phyloP scores from a whole-genome alignment of 2,888 invertebrate species.

The Hyposoter didymator region DNA sequence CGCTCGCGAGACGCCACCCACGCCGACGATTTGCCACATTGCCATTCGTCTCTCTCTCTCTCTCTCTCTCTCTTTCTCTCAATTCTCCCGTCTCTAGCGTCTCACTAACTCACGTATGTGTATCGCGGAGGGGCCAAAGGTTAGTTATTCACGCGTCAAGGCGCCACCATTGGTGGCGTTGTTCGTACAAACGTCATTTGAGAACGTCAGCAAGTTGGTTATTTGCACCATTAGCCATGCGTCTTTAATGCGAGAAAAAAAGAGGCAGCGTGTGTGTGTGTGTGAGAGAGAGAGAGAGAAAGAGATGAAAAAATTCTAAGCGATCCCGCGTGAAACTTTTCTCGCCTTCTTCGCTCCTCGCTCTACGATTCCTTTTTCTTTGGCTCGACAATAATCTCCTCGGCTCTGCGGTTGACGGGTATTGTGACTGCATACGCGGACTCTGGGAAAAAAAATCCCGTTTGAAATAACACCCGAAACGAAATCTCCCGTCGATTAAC shows the following conservation, averaged over 20 bases:
- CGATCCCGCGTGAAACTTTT: constrained; percentile 26
- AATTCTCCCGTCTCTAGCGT: constrained; percentile 24
- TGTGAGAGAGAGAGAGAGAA: constrained; percentile 63
- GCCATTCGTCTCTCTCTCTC: constrained; percentile 55
- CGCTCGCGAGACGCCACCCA: constrained; percentile 77
- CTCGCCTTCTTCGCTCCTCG: constrained; percentile 34
- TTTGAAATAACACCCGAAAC: constrained; percentile 38
- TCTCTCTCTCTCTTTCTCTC: constrained; percentile 9
- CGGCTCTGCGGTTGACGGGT: background rate
- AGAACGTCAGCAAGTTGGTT: constrained; percentile 70
- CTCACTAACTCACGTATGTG: constrained; percentile 37
- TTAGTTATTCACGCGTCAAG: constrained; percentile 82
- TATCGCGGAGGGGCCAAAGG: constrained; percentile 77
- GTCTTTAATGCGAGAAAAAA: constrained; percentile 75
- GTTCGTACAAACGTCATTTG: constrained; percentile 59
- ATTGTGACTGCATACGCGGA: constrained; percentile 9
- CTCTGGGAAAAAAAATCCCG: constrained; percentile 10
- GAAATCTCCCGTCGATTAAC: constrained; percentile 59
- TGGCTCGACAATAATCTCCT: constrained; percentile 27
- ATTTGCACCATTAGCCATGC: constrained; percentile 80
- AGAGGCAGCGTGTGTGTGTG: constrained; percentile 64
- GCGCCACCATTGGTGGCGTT: constrained; percentile 75
- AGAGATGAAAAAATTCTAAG: background rate
- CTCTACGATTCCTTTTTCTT: constrained; percentile 24
- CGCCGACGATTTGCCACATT: constrained; percentile 73